phyloP scores from a whole-genome alignment of 2,113 vertebrate species.

The Megaceryle maxima region DNA sequence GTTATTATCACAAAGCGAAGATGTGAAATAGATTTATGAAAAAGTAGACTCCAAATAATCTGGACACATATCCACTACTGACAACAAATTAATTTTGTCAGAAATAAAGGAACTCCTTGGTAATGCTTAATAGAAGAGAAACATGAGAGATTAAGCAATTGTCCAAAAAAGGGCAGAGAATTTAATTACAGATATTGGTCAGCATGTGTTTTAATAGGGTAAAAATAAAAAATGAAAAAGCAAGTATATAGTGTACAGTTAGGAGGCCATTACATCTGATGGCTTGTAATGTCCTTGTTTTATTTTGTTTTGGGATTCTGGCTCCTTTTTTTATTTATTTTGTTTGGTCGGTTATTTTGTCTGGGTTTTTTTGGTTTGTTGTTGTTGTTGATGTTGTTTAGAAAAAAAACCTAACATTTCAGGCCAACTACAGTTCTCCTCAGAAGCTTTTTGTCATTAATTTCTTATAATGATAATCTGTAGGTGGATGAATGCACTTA shows the following conservation, averaged over 20 bases:
- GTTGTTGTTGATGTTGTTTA: background rate
- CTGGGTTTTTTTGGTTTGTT: background rate
- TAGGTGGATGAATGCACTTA: background rate
- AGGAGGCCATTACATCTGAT: background rate
- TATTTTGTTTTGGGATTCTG: background rate
- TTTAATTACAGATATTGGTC: background rate
- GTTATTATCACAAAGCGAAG: background rate
- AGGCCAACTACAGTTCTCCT: background rate
- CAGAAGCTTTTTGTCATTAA: background rate
- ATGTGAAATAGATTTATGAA: background rate
- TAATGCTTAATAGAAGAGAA: background rate
- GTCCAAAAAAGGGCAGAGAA: background rate
- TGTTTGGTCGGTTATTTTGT: no score
- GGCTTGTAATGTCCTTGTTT: background rate
- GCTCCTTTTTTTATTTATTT: background rate
- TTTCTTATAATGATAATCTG: background rate
- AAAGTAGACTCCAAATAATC: background rate
- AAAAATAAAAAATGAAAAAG: background rate
- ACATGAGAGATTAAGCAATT: background rate
- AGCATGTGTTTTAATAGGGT: background rate
- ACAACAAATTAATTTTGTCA: background rate
- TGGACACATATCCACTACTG: background rate
- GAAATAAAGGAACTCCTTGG: background rate
- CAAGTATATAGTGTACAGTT: background rate
- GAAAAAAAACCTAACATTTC: background rate